Percentiles rank a stretch among this genome's conserved stretches.
Evolutionary conservation across 2,797 vertebrate species (phyloP).

Genomic region (Tinamus major): DNA sequence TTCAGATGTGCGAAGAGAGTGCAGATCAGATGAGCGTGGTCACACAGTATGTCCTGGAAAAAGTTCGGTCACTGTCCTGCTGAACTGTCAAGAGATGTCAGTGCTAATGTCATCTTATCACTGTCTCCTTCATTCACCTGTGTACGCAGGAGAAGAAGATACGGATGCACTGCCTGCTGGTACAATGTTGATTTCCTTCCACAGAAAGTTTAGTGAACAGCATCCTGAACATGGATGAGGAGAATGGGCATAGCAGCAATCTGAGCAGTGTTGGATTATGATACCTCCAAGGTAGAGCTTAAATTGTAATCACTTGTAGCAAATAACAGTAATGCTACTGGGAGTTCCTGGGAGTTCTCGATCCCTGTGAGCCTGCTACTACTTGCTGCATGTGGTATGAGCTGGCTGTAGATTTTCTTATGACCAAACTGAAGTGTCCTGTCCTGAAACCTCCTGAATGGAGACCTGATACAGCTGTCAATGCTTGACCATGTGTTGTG

Average conservation of each 20-base stretch:
- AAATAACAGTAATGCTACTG: too few species aligned
- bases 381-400: neutral
- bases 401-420: neutral
- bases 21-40: neutral
- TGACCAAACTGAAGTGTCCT: neutral
- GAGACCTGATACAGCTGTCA: accelerated
- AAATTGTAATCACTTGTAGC: neutral
- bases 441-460: neutral
- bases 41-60: accelerated
- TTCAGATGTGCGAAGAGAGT: neutral
- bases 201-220: neutral
- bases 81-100: neutral
- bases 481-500: neutral
- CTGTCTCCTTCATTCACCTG: neutral
- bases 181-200: neutral
- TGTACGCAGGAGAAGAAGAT: neutral
- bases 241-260: neutral
- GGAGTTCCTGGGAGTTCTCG: neutral
- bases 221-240: neutral
- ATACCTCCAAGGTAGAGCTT: neutral
- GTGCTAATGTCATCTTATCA: neutral
- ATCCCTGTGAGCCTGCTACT: neutral
- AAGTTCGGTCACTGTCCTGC: neutral
- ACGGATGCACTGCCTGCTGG: neutral
- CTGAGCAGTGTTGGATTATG: neutral